Evolutionary conservation across 2,113 vertebrate genomes (phyloP), one percentile per base, ranked within the genome.

Genomic region (Cepphus grylle): DNA sequence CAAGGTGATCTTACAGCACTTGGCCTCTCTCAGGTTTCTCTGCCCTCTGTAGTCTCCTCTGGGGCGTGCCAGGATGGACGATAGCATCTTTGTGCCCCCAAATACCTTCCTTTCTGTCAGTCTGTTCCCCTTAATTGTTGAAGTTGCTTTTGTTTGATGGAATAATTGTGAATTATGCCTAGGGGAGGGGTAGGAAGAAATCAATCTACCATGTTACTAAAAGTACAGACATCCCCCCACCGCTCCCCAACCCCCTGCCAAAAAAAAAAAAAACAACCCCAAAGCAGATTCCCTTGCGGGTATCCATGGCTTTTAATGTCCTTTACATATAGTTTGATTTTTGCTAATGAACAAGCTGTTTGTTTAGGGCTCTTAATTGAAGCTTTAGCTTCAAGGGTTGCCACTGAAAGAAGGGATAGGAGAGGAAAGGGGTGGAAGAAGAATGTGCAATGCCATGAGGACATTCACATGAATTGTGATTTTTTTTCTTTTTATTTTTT

Each of bases 201-300:
- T 97, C 94, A 86, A 90, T 97, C 61, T 84, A 87, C 29, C 50
- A 4, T 50, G 58, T 79, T 88, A 91, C 95, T 96, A 81, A 76
- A 92, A 91, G 81, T 50, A 81, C 52, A 80, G 70, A 58, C 26
- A 45, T 45, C 45, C 18, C 45, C 42, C 42, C 42, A 42, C 14
- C 42, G 5, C 42, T 15, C 21, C 11, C 23, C n/a, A 36, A 61
- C 27, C 53, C 53, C 53, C 23, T 7, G 20, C 43, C 43, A 61
- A 62, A 62, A 45, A 67, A 93, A 40, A 67, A 40, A 7, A 2
- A 1, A 25, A 15, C 43, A 55, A 9, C 3, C 2, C 2, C 38
- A 67, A 91, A 92, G 8, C 17, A 72, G 52, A 86, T 80, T 96
- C 94, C 91, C 95, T 91, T 66, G 43, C 4, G 71, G 86, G 61